Evolutionary conservation across 2,888 invertebrate species (phyloP).

Genomic region (Lucinisca nassula): DNA sequence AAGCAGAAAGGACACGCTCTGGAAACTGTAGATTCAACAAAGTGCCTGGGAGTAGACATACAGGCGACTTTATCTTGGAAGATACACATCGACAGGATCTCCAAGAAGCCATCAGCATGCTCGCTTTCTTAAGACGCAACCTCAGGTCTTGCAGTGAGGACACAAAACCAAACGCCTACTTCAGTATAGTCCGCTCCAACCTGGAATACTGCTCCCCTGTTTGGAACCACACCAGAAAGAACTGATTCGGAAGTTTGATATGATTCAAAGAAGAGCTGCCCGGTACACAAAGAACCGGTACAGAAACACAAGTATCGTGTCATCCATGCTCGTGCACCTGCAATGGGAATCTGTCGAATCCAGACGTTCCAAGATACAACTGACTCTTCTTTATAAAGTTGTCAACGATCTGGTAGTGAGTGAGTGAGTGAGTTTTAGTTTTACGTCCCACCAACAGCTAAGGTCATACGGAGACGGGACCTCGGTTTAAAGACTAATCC

Average conservation of each 20-base stretch:
- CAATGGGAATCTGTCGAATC: background rate
- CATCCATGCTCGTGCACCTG: background rate
- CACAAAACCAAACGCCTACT: slow-evolving; percentile 31
- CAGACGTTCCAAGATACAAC: background rate
- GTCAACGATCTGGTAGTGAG: background rate
- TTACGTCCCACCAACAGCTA: too few relatives aligned
- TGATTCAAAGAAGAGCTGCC: background rate
- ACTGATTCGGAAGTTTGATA: background rate
- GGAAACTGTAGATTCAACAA: too few relatives aligned
- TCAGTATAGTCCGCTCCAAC: slow-evolving; percentile 3
- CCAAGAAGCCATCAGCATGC: slow-evolving; percentile 5
- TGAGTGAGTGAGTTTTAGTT: too few relatives aligned
- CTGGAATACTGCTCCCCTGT: slow-evolving; percentile 13
- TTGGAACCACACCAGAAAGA: slow-evolving; percentile 19
- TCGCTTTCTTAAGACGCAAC: slow-evolving; percentile 18
- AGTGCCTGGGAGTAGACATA: background rate
- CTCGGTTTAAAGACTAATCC: too few relatives aligned
- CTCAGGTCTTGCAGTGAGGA: background rate
- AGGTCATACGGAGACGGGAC: too few relatives aligned
- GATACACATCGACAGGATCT: background rate
- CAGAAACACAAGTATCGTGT: background rate
- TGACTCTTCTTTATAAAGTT: background rate
- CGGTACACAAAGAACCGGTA: background rate
- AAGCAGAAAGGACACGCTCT: too few relatives aligned
- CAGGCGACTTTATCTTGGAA: background rate